Percentiles rank a stretch among this genome's conserved stretches.
phyloP scores from a whole-genome alignment of 2,797 vertebrate species.

The Falco rusticolus region DNA sequence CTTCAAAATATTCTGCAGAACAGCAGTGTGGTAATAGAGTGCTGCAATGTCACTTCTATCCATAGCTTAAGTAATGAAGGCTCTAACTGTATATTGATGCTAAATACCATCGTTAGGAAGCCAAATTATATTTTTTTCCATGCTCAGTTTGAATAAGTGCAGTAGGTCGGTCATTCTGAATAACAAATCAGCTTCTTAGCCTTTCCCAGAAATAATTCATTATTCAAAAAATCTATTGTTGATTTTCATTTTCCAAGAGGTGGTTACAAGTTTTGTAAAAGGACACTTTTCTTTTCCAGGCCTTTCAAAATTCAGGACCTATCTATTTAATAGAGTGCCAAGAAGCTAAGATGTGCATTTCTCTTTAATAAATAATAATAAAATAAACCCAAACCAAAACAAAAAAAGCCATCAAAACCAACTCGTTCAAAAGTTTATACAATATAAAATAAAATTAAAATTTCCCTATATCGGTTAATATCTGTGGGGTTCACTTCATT shows the following conservation, averaged over 20 bases:
- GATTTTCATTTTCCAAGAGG: neutral
- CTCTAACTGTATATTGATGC: neutral
- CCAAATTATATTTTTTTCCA: conserved; percentile 10
- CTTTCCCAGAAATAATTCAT: neutral
- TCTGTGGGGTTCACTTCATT: neutral
- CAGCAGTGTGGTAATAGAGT: neutral
- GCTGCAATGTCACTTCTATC: conserved; percentile 15
- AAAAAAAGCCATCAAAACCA: too few relatives aligned
- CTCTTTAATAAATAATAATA: neutral
- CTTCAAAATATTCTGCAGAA: conserved; percentile 55
- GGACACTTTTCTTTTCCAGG: neutral
- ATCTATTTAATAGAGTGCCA: neutral
- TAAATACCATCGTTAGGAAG: conserved; percentile 38
- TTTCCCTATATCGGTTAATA: neutral
- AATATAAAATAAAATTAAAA: neutral
- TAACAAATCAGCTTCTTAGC: conserved; percentile 46
- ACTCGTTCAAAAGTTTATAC: neutral
- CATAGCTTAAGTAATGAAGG: neutral
- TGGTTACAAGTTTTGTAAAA: neutral
- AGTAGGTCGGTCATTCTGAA: conserved; percentile 21
- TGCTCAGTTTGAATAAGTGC: conserved; percentile 9
- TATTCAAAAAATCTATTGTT: neutral
- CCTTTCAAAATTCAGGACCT: neutral
- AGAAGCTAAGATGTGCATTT: neutral
- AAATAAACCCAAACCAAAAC: too few relatives aligned